Evolutionary conservation across 2,888 invertebrate species (phyloP), one percentile per base, ranked within the genome.

Genomic region (Synanthedon formicaeformis): DNA sequence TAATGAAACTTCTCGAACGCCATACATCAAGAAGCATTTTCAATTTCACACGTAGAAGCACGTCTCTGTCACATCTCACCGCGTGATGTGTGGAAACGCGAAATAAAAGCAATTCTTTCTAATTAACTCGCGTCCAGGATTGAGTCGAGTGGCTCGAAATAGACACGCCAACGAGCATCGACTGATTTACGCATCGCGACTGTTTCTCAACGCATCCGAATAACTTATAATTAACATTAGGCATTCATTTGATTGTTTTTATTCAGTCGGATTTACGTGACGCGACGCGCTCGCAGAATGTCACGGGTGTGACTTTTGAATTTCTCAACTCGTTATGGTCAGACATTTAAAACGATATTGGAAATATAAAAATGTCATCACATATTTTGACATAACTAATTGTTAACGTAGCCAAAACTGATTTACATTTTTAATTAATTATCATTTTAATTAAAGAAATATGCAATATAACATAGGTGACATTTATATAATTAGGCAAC

Each of bases 81-180:
- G 67, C 71, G 67, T 67, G 73, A 73, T 76, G 78, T 81, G 82
- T 81, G 81, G 79, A 80, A 80, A 78, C 78, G 82, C 80, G 70
- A 84, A 86, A 87, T 86, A 87, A 87, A 84, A 86, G 81, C 84
- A 81, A 86, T 87, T 85, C 84, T 86, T 87, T 86, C 81, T 86
- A 87, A 86, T 86, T 85, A 87, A 78, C 82, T 69, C 71, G 57
- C 63, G 70, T 66, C 69, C 65, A 71, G 73, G 75, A 78, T 76
- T 74, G 78, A 76, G 73, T 65, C 71, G 72, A 58, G 60, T 64
- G 65, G 62, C 69, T 71, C 65, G 67, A 82, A 85, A 85, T 86
- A 86, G 81, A 81, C 58, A 56, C 64, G 63, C 67, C 69, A 65
- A 64, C 68, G 65, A 69, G 69, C 73, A 66, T 69, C 67, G 68